Percentiles rank a stretch among this genome's conserved stretches.
phyloP scores from a whole-genome alignment of 2,113 vertebrate genomes.

The Eira barbara region DNA sequence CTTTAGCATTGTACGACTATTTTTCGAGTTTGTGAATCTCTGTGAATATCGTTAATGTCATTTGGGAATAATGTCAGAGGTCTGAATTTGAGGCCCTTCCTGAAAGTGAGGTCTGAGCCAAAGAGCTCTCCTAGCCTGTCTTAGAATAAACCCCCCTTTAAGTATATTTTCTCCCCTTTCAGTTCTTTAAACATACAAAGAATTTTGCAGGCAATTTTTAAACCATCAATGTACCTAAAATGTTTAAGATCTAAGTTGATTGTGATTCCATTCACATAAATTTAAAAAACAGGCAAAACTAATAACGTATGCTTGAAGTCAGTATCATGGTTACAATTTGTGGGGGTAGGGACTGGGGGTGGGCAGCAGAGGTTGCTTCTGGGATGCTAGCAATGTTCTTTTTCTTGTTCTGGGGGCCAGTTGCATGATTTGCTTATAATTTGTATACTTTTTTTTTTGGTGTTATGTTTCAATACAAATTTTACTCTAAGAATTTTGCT shows the following conservation, averaged over 20 bases:
- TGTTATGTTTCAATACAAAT: not conserved
- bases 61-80: not conserved
- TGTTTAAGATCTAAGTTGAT: not conserved
- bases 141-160: not conserved
- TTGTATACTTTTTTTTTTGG: not conserved
- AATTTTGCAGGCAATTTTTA: not conserved
- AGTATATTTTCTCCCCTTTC: not conserved
- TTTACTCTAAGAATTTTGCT: not conserved
- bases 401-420: not conserved
- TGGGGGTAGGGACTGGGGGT: not conserved
- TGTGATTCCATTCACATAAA: not conserved
- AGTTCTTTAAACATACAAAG: not conserved
- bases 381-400: not conserved
- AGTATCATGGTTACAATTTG: not conserved
- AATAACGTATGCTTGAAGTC: not conserved
- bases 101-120: not conserved
- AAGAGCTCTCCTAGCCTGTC: not conserved
- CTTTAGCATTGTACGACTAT: conserved; percentile 13
- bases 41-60: not conserved
- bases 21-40: not conserved
- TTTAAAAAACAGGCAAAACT: not conserved
- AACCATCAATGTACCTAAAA: not conserved
- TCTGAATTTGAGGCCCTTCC: not conserved
- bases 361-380: not conserved
- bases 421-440: not conserved